These are phyloP conservation scores for Craterocephalus amniculus DNA, from an alignment of 2,797 vertebrate species.

Conservation along the genomic window DNA sequence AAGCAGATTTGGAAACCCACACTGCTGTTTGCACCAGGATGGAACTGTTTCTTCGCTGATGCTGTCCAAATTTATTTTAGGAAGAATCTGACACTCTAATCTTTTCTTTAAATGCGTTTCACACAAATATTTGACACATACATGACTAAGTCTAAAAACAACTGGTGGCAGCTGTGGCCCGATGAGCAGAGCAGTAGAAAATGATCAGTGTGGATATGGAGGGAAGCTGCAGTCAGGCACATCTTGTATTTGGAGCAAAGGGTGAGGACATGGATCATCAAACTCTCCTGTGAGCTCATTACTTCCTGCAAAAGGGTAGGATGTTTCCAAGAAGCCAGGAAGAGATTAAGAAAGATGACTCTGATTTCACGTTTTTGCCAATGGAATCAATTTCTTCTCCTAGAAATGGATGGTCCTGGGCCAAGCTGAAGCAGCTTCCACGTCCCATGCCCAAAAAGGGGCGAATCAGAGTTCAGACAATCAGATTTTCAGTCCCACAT, in stretches of 20 bases:
- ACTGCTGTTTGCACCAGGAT: not conserved
- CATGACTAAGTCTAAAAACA: conserved; percentile 11
- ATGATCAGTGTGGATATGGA: conserved; percentile 56
- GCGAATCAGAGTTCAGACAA: conserved; percentile 13
- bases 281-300: conserved; percentile 84
- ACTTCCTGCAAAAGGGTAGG: conserved; percentile 78
- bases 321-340: conserved; percentile 63
- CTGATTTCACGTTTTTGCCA: conserved; percentile 66
- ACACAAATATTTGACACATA: conserved; percentile 3
- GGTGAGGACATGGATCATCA: conserved; percentile 78
- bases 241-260: conserved; percentile 75
- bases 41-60: not conserved
- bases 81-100: not conserved
- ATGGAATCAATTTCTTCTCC: conserved; percentile 57
- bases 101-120: not conserved
- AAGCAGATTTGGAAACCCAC: not conserved
- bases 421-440: conserved; percentile 46
- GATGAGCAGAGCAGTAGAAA: conserved; percentile 37
- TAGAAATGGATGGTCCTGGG: conserved; percentile 42
- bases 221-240: conserved; percentile 49
- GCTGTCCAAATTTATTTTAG: not conserved
- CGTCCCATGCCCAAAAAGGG: conserved; percentile 2
- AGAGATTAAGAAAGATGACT: conserved; percentile 76
- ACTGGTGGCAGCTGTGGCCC: conserved; percentile 2
- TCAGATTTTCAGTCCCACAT: conserved; percentile 21